These are phyloP conservation scores for Pogonognathellus flavescens DNA, from an alignment of 1,140 invertebrate genomes.

Conservation along the genomic window DNA sequence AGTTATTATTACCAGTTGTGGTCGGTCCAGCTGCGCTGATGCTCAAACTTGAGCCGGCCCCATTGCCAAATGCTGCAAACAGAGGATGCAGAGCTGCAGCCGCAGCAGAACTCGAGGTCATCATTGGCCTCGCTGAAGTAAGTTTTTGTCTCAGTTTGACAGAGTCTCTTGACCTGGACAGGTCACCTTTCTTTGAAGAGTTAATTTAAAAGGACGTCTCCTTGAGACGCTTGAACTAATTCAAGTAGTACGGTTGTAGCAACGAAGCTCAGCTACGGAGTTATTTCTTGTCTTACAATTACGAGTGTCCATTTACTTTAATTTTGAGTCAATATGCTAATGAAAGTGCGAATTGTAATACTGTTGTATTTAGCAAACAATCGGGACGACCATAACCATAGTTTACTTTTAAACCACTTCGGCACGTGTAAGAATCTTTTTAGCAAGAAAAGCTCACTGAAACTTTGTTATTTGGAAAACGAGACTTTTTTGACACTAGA, in stretches of 20 bases:
- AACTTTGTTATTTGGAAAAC: background rate
- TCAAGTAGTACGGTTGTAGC: background rate
- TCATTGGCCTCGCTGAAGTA: constrained; percentile 51
- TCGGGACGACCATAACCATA: background rate
- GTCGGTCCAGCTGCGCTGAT: constrained; percentile 26
- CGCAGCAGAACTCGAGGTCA: constrained; percentile 56
- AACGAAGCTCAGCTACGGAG: background rate
- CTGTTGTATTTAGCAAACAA: constrained; percentile 9
- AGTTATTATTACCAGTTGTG: constrained; percentile 11
- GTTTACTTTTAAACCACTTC: constrained; percentile 17
- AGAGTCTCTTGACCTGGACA: constrained; percentile 39
- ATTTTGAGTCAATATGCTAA: background rate
- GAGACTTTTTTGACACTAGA: constrained; percentile 31
- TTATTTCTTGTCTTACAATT: too few species aligned
- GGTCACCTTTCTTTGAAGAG: background rate
- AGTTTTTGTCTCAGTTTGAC: constrained; percentile 62
- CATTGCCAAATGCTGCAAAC: constrained; percentile 60
- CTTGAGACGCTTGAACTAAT: background rate
- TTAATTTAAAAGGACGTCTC: background rate
- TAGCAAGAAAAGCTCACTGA: constrained; percentile 17
- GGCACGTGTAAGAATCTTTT: background rate
- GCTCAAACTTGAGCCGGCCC: constrained; percentile 50
- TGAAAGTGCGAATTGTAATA: background rate
- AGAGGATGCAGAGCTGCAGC: constrained; percentile 61
- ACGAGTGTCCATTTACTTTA: background rate